Evolutionary conservation across 2,113 vertebrate genomes (phyloP), one percentile per base, ranked within the genome.

Genomic region (Sprattus sprattus): DNA sequence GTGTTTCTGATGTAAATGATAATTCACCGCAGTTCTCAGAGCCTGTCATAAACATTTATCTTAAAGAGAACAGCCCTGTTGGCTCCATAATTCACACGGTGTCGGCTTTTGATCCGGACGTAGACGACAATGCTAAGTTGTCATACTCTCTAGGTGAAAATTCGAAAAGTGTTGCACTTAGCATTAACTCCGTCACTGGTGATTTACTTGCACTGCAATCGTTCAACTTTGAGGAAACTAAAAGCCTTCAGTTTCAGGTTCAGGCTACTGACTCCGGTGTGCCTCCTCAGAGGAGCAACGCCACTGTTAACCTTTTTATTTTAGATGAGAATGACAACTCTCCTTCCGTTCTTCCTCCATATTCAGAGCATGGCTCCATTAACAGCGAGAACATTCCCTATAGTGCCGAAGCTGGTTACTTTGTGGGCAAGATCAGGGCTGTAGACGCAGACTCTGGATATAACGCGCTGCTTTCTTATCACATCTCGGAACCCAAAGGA

Each of bases 1-100:
- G 93, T 0, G 86, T 98, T 75, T 94, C 95, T 60, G 97, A 97
- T 0, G 95, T 97, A 45, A 98, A 98, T 22, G 96, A 98, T 83
- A 98, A 97, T 0, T 82, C 90, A 0, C 96, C 97, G 0, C 83
- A 60, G 0, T 98, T 97, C 82, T 20, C 87, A n/a, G 87, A 91
- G 28, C 10, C 22, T 0, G 22, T 45, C 82, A 85, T 89, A 89
- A 91, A 90, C 89, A 83, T 89, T 64, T 95, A 84, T 57, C 90
- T 95, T 25, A 93, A 92, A 85, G 96, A 97, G 92, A 98, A 89
- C 71, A 86, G 2, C 46, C 71, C 25, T 0, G 83, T 75, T 8
- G 80, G 83, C 2, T 28, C 50, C 16, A 20, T 92, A 86, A 86
- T 95, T 89, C 90, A 89, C 84, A 92, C 89, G 0, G 45, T 94